Conservation (phyloP, 2,113 vertebrate genomes). For the Larimichthys polyactis region DNA sequence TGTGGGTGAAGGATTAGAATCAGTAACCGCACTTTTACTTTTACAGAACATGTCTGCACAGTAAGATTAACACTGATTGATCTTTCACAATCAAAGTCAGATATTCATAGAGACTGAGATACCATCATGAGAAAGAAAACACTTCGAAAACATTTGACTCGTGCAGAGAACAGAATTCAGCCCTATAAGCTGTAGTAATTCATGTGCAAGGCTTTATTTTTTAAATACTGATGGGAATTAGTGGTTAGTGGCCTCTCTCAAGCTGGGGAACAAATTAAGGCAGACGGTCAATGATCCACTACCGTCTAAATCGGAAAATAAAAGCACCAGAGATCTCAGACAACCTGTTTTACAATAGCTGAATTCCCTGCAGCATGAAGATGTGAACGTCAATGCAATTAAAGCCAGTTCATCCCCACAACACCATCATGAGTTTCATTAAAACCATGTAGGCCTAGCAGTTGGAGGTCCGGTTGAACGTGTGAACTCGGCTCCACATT, state of each 20-base stretch:
- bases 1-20: conserved; percentile 28
- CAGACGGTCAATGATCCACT: conserved; percentile 31
- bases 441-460: conserved; percentile 15
- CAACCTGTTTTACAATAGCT: conserved; percentile 34
- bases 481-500: conserved; percentile 72
- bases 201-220: conserved; percentile 8
- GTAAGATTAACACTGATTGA: neutral
- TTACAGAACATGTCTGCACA: neutral
- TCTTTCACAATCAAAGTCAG: neutral
- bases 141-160: neutral
- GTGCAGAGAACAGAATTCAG: neutral
- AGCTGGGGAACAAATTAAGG: conserved; percentile 42
- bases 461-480: conserved; percentile 66
- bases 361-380: conserved; percentile 63
- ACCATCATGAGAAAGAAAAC: neutral
- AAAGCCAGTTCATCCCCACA: conserved; percentile 26
- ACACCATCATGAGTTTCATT: conserved; percentile 61
- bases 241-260: conserved; percentile 31
- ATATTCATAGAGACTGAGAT: conserved; percentile 1
- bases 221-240: conserved; percentile 33
- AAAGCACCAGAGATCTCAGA: conserved; percentile 37
- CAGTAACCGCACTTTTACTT: conserved; percentile 27
- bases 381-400: conserved; percentile 53
- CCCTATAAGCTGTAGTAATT: conserved; percentile 7
- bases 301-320: neutral